A percentile compares a stretch with the other conserved stretches of the same genome.
phyloP scores from a whole-genome alignment of 2,797 vertebrate genomes.

The Pyrocephalus nanus region DNA sequence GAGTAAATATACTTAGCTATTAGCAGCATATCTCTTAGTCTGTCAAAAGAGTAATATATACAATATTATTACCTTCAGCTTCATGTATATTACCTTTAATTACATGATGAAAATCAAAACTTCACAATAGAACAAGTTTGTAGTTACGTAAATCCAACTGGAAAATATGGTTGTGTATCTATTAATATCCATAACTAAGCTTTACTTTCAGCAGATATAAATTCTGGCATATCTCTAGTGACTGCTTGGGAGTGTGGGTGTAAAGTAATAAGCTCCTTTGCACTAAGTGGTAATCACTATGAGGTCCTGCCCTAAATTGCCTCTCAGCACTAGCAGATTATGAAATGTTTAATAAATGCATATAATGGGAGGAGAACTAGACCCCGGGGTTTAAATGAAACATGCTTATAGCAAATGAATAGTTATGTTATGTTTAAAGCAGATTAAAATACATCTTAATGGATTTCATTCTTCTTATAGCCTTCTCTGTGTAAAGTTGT shows the following conservation, averaged over 20 bases:
- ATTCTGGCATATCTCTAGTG: not conserved
- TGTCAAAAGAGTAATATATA: not conserved
- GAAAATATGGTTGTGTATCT: not conserved
- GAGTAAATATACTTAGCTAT: not conserved
- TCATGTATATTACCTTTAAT: not conserved
- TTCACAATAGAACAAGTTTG: not conserved
- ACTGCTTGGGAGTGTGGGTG: conserved; percentile 23
- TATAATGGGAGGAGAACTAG: conserved; percentile 47
- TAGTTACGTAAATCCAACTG: not conserved
- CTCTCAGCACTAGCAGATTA: conserved; percentile 43
- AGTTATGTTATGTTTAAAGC: conserved; percentile 28
- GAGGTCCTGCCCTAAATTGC: conserved; percentile 57
- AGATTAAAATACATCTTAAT: conserved; percentile 30
- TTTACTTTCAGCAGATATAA: conserved; percentile 10
- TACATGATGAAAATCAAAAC: not conserved
- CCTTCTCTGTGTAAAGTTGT: not conserved
- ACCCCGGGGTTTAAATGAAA: conserved; percentile 38
- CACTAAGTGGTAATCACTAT: conserved; percentile 47
- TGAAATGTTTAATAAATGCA: conserved; percentile 54
- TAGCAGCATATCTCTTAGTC: not conserved
- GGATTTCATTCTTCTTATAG: not conserved
- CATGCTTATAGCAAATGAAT: conserved; percentile 26
- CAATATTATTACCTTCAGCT: not conserved
- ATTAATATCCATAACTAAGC: conserved; percentile 10
- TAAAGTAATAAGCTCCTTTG: conserved; percentile 57